phyloP scores from a whole-genome alignment of 2,113 vertebrate genomes.

The Chrysemys picta region DNA sequence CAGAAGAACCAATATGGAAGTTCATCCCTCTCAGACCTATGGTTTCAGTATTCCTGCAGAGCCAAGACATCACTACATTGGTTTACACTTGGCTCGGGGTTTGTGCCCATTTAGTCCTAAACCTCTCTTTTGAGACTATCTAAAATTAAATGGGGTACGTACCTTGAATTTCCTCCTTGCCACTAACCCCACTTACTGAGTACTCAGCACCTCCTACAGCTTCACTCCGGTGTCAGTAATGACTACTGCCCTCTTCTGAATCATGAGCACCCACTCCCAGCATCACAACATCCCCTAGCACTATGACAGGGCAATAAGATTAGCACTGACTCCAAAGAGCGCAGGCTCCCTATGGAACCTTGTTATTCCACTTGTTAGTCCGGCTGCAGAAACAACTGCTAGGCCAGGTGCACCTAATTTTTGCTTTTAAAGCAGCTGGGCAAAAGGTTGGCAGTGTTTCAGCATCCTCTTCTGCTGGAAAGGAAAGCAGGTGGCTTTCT shows the following conservation, averaged over 20 bases:
- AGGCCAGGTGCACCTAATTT: constrained; percentile 50
- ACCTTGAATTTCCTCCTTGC: neutral
- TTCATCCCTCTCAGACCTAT: neutral
- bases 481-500: constrained; percentile 67
- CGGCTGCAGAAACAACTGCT: constrained; percentile 55
- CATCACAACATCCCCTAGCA: constrained; percentile 57
- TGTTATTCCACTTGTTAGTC: constrained; percentile 45
- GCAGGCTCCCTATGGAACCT: neutral
- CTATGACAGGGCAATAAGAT: neutral
- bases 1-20: neutral
- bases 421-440: constrained; percentile 52
- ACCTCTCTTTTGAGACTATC: neutral
- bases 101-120: neutral
- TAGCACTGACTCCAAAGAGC: neutral
- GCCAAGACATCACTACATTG: neutral
- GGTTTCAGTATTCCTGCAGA: neutral
- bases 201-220: neutral
- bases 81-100: constrained; percentile 11
- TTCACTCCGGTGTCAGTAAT: neutral
- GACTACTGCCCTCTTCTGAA: neutral
- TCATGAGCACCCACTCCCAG: neutral
- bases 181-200: neutral
- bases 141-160: neutral
- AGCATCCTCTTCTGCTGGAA: constrained; percentile 22
- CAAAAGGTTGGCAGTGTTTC: constrained; percentile 1